phyloP scores from a whole-genome alignment of 2,113 vertebrate genomes.

The Todiramphus saurophagus region DNA sequence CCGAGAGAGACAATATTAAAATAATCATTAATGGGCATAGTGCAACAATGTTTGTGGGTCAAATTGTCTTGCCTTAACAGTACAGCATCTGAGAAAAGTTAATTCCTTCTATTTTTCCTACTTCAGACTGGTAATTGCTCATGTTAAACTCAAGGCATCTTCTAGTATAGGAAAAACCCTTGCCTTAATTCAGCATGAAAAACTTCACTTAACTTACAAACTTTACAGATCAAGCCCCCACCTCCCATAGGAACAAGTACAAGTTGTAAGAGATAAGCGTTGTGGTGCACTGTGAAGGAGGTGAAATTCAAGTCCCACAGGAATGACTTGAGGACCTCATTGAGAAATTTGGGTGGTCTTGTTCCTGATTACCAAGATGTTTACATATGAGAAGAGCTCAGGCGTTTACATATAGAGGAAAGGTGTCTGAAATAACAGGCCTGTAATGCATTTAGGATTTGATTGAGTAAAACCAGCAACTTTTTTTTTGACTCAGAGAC shows the following conservation, averaged over 20 bases:
- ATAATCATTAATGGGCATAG: background rate
- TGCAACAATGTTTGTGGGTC: background rate
- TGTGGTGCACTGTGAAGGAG: background rate
- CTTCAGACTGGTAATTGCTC: background rate
- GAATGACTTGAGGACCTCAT: background rate
- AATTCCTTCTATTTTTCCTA: background rate
- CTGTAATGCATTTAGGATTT: background rate
- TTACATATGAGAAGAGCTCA: background rate
- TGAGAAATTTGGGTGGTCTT: background rate
- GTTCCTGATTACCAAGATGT: background rate
- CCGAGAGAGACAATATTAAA: background rate
- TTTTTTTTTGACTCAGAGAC: background rate
- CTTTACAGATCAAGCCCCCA: background rate
- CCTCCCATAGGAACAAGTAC: background rate
- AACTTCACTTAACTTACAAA: background rate
- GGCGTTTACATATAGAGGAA: fast-evolving
- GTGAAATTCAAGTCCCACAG: background rate
- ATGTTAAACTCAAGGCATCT: background rate
- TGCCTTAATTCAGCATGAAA: background rate
- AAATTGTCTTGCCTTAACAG: background rate
- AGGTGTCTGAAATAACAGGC: background rate
- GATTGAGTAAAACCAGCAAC: background rate
- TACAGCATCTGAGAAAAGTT: background rate
- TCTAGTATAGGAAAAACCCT: background rate
- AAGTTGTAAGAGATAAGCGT: background rate